phyloP scores from a whole-genome alignment of 2,888 invertebrate species.

The Tortricodes alternella region DNA sequence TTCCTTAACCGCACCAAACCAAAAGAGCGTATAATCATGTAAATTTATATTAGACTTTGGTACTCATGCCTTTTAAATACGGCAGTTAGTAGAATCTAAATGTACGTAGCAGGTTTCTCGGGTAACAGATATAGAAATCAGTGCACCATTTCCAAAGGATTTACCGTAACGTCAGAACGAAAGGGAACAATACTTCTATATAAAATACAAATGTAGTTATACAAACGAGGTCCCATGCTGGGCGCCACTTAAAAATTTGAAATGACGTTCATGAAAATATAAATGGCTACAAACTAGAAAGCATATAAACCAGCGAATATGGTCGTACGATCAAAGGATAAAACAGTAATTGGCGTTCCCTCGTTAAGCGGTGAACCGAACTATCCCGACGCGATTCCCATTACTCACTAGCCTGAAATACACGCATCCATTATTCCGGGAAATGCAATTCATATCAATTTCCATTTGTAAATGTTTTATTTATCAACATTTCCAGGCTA shows the following conservation, averaged over 20 bases:
- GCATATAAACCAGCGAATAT: background rate
- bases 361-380: constrained; percentile 38
- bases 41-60: background rate
- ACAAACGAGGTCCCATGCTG: constrained; percentile 14
- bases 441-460: constrained; percentile 3
- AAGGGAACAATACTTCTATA: constrained; percentile 18
- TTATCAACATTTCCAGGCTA: too few species aligned
- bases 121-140: constrained; percentile 10
- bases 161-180: background rate
- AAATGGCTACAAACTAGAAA: background rate
- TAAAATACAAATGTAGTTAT: background rate
- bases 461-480: constrained; percentile 10
- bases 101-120: constrained; percentile 4
- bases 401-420: constrained; percentile 16
- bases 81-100: background rate
- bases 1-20: background rate
- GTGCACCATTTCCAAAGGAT: constrained; percentile 27
- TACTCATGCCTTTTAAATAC: background rate
- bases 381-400: constrained; percentile 13
- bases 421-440: background rate
- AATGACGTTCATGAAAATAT: too few species aligned
- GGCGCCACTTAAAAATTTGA: constrained; percentile 10
- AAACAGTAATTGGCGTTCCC: constrained; percentile 27
- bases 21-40: background rate
- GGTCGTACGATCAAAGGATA: constrained; percentile 34